Evolutionary conservation across 2,797 vertebrate species (phyloP), one percentile per base, ranked within the genome.

Genomic region (Thripadectes ignobilis): DNA sequence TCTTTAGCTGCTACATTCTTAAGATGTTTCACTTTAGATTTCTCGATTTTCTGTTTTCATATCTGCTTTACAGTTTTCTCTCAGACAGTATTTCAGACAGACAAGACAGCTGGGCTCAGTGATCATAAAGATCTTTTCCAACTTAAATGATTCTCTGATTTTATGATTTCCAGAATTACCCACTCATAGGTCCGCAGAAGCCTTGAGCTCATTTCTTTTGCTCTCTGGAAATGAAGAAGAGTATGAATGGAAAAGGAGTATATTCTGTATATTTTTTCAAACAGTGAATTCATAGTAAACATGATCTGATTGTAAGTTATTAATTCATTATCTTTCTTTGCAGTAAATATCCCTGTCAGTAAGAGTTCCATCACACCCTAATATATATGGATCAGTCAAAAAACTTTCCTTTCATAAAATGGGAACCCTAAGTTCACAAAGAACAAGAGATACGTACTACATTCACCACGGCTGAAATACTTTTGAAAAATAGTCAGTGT

Each of bases 51-150:
- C 59, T 88, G 52, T 54, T 88, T 91, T 88, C 39, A 8, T 66
- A 17, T 65, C 67, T 93, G 17, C 63, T 96, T 85, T 88, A 18
- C 85, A 88, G 19, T 84, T 95, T 75, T 91, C 49, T 67, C 48
- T 63, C 61, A 61, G 61, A 43, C 38, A 32, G 65, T 84, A 21
- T 71, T 79, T 58, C 61, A 34, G 75, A 62, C 48, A 74, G 72
- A 63, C 21, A 12, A 83, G 80, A 78, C 74, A 73, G 72, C 85
- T 85, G 81, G 67, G 78, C 81, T 67, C n/a, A 2, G 6, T 48
- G 54, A 67, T 85, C 74, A 73, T 54, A 73, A 67, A 17, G 39
- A 85, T 79, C 67, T 73, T 85, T 85, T 85, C 54, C 88, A 90
- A 59, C 34, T 32, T 75, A 66, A 85, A 54, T 5, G n/a, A 78